phyloP scores from a whole-genome alignment of 2,888 invertebrate genomes.

The Athalia rosae region DNA sequence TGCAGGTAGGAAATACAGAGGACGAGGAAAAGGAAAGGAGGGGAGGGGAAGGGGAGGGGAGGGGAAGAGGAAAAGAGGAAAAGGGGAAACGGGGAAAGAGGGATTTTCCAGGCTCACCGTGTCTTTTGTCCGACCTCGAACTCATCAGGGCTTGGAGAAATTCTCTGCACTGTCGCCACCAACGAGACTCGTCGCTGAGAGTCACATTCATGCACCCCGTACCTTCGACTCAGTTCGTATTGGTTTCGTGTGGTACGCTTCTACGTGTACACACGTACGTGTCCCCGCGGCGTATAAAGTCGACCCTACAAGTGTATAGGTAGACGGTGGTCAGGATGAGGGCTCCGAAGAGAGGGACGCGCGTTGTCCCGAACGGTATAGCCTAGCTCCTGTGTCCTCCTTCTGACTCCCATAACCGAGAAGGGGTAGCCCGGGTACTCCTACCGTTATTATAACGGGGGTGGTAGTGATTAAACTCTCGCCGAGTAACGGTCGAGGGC shows the following conservation, averaged over 20 bases:
- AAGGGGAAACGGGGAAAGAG: conserved; percentile 3
- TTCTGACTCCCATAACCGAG: neutral
- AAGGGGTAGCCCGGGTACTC: conserved; percentile 19
- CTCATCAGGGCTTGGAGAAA: conserved; percentile 39
- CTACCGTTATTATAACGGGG: conserved; percentile 43
- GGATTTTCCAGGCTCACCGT: conserved; percentile 37
- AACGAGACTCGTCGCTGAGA: neutral
- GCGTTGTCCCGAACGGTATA: neutral
- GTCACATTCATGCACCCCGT: conserved; percentile 17
- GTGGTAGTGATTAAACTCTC: conserved; percentile 44
- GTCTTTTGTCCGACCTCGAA: conserved; percentile 43
- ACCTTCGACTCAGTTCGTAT: neutral
- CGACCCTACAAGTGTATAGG: neutral
- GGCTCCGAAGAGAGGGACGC: conserved; percentile 19
- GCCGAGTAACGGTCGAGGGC: conserved; percentile 37
- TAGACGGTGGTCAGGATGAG: conserved; percentile 4
- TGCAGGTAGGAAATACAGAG: neutral
- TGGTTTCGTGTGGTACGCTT: no score
- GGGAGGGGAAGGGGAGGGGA: no score
- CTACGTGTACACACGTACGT: neutral
- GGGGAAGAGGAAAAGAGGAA: neutral
- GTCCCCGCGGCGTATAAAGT: no score
- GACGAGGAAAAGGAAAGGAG: neutral
- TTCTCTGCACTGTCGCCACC: conserved; percentile 21
- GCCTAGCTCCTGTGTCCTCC: neutral